Evolutionary conservation across 2,797 vertebrate genomes (phyloP).

Genomic region (Bradypus variegatus): DNA sequence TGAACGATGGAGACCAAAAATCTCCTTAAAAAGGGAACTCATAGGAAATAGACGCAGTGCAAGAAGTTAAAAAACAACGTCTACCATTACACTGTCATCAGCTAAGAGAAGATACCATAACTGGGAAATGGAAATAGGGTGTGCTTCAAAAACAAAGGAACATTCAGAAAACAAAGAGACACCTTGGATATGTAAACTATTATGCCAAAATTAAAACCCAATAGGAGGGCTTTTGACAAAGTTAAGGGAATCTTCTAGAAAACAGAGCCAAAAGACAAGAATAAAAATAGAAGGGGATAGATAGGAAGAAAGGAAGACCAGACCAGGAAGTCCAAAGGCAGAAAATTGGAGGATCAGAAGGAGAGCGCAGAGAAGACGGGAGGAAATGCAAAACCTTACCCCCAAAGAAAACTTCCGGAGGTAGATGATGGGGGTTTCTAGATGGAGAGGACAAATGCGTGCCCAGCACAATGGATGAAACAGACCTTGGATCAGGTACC

Average conservation of each 20-base stretch:
- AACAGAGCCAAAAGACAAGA: no score
- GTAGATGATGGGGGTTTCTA: neutral
- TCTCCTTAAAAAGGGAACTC: neutral
- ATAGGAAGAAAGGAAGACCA: no score
- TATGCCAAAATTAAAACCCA: neutral
- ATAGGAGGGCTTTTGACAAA: neutral
- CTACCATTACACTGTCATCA: accelerated
- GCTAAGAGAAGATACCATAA: accelerated
- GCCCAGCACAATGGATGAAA: no score
- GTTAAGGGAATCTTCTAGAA: neutral
- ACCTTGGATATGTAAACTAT: neutral
- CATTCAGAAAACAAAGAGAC: neutral
- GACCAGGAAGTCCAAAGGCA: no score
- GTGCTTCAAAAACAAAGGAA: accelerated
- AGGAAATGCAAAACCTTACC: accelerated
- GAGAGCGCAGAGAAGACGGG: no score
- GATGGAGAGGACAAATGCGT: neutral
- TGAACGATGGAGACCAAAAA: neutral
- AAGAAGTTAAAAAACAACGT: neutral
- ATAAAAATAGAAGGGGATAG: neutral
- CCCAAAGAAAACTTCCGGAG: neutral
- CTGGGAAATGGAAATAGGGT: accelerated
- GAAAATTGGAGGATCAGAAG: accelerated
- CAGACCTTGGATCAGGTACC: accelerated
- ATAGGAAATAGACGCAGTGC: neutral